Evolutionary conservation across 1,140 invertebrate genomes (phyloP), one percentile per base, ranked within the genome.

Genomic region (Maconellicoccus hirsutus): DNA sequence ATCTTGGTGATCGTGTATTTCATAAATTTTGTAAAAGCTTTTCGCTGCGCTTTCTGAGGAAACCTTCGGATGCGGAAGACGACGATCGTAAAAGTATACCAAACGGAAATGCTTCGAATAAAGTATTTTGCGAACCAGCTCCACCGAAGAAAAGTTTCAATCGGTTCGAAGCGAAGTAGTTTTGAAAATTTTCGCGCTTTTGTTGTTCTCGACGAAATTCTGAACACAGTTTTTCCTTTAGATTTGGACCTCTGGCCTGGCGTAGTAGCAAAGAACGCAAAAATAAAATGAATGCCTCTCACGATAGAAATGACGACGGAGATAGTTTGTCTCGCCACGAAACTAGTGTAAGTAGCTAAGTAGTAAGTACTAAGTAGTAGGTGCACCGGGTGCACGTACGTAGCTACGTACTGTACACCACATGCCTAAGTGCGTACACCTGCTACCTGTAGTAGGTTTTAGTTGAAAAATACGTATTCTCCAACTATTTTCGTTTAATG

Each of bases 21-120:
- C 85, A 87, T 75, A 88, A 87, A 78, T 88, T 89, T 76, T 81
- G 86, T 26, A 87, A 88, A 75, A 88, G 86, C 72, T 86, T 89
- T 74, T 86, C 86, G 25, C 73, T 86, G 69, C 81, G 83, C 71
- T 86, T 86, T 75, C 79, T 85, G 74, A 85, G 84, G 73, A 78
- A 78, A 76, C 23, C 52, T 22, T 29, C 69, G 16, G 42, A 52
- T 16, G 42, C 42, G 2, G 42, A 52, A 52, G 42, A 52, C 3
- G n/a, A 52, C 42, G 42, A 52, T 52, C 29, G 12, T 12, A 52
- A 52, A 16, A 52, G 42, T 16, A 19, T 52, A 16, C n/a, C 42
- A 2, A 52, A 19, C 42, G n/a, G 42, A 52, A 52, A 16, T 16
- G 6, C n/a, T 16, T 19, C 42, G n/a, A 52, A 52, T 52, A 52